Evolutionary conservation across 2,797 vertebrate species (phyloP), one percentile per base, ranked within the genome.

Genomic region (Chelon auratus): DNA sequence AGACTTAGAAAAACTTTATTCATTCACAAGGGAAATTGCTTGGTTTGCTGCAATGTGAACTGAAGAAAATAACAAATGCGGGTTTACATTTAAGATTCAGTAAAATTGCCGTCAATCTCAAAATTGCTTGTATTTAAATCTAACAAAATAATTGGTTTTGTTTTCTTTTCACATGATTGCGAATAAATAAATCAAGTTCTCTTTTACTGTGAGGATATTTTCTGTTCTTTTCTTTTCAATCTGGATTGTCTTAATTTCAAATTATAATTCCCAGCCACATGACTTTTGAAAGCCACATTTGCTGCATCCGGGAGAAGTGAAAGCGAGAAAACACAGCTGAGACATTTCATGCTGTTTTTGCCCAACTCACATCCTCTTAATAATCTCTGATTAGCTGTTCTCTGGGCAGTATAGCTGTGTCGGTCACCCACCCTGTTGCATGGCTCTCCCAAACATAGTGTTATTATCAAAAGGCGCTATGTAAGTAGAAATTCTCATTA

Each of bases 401-500:
- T 7, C 2, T 39, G 0, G 2, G 7, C 9, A 15, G 6, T 11
- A 18, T 5, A 4, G 17, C 64, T 52, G 2, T 64, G 13, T 36
- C 17, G 3, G 47, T 47, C 30, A 55, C 7, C 17, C 33, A 26
- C 12, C 37, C 30, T 3, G 20, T 4, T 43, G 22, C 15, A 39
- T 52, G 33, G 17, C 30, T 59, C 70, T 42, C 33, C 69, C 47
- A 65, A 61, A 59, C 33, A 22, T n/a, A 17, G 15, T 9, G 65
- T 63, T 52, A 53, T 17, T 33, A 54, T 68, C 36, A 77, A 54
- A 45, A 62, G 12, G 15, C 39, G 20, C 8, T 56, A 30, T 17
- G 5, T 37, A 15, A 22, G 15, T 45, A 64, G 30, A 60, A 17
- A 62, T 47, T 53, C 45, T 58, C 62, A 70, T 68, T 68, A 80